These are phyloP conservation scores for Celastrina argiolus DNA, from an alignment of 2,888 invertebrate species.

Conservation along the genomic window DNA sequence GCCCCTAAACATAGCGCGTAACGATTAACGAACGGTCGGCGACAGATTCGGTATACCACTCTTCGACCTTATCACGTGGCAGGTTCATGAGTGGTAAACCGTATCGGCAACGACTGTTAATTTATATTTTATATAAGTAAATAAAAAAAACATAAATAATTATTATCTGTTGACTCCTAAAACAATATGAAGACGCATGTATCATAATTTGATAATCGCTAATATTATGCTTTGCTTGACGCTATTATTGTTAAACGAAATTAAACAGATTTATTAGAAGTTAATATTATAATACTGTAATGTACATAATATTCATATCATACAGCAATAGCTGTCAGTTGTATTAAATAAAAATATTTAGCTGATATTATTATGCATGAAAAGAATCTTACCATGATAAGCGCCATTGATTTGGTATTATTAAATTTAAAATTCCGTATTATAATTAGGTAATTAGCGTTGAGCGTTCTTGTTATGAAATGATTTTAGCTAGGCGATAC, in stretches of 20 bases:
- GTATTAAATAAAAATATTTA: neutral
- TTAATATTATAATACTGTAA: neutral
- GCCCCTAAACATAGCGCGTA: too few species aligned
- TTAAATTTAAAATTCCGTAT: neutral
- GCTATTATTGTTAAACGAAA: neutral
- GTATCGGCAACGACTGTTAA: too few species aligned
- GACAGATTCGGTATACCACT: too few species aligned
- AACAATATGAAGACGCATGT: neutral
- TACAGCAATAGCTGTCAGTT: neutral
- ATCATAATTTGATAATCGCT: neutral
- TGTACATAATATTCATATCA: neutral
- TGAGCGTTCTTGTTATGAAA: neutral
- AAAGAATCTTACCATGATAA: neutral
- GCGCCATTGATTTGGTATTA: neutral
- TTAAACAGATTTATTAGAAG: neutral
- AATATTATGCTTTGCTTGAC: conserved; percentile 4
- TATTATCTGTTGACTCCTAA: neutral
- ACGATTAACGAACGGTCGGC: too few species aligned
- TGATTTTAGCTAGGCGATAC: neutral
- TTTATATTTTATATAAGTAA: neutral
- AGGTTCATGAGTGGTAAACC: too few species aligned
- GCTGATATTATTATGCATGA: conserved; percentile 6
- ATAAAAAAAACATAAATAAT: neutral
- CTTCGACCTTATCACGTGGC: too few species aligned
- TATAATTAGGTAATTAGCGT: too few species aligned